A percentile compares a stretch with the other conserved stretches of the same genome.
These are phyloP conservation scores for Aphelinus atriplicis DNA, from an alignment of 1,140 invertebrate genomes.

Conservation along the genomic window DNA sequence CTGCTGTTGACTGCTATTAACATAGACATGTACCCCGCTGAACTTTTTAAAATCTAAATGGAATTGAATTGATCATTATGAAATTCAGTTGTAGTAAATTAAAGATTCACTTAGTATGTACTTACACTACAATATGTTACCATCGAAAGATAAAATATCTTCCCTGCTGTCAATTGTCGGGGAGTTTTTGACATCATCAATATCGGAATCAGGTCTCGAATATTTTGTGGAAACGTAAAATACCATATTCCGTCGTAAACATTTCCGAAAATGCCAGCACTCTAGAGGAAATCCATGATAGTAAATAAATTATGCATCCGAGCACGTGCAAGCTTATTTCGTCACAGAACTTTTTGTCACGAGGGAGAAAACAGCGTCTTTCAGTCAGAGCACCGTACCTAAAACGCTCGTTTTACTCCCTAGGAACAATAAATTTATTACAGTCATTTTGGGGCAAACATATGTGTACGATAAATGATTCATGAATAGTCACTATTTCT, in stretches of 20 bases:
- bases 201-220: conserved; percentile 1
- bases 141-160: conserved; percentile 11
- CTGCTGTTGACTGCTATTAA: conserved; percentile 6
- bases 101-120: not conserved
- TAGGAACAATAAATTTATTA: too few relatives aligned
- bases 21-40: conserved; percentile 14
- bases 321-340: too few relatives aligned
- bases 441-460: too few relatives aligned
- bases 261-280: not conserved
- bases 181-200: not conserved
- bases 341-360: too few relatives aligned
- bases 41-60: conserved; percentile 6
- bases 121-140: conserved; percentile 9
- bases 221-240: not conserved
- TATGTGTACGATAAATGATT: too few relatives aligned
- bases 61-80: too few relatives aligned
- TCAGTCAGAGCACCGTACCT: too few relatives aligned
- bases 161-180: not conserved
- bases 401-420: too few relatives aligned
- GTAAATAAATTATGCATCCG: too few relatives aligned
- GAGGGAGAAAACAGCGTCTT: too few relatives aligned
- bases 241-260: conserved; percentile 13
- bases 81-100: too few relatives aligned
- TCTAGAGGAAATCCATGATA: not conserved
- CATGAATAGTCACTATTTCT: too few relatives aligned